A percentile compares a stretch with the other conserved stretches of the same genome.
phyloP scores from a whole-genome alignment of 1,140 invertebrate genomes.

The Phortica variegata region DNA sequence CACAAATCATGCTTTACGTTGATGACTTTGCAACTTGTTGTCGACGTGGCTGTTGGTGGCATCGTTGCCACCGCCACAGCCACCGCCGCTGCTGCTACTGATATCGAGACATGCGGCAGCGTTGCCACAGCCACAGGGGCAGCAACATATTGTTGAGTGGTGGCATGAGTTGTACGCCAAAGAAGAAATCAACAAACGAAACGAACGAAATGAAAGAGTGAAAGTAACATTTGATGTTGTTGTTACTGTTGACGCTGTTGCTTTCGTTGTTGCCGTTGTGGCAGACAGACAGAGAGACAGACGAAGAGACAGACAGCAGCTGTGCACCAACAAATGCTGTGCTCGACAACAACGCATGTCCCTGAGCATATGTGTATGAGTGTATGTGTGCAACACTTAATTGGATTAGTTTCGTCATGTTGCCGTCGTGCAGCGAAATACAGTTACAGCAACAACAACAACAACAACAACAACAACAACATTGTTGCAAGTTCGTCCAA shows the following conservation, averaged over 20 bases:
- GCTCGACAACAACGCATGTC: no score
- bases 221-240: no score
- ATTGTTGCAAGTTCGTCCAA: no score
- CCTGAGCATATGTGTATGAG: background rate
- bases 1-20: slow-evolving; percentile 13
- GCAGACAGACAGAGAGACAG: no score
- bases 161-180: no score
- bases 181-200: no score
- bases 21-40: slow-evolving; percentile 12
- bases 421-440: slow-evolving; percentile 9
- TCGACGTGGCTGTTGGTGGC: background rate
- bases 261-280: no score
- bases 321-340: background rate
- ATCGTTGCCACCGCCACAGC: no score
- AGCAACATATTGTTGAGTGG: no score
- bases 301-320: background rate
- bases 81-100: background rate
- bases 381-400: slow-evolving; percentile 1
- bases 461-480: background rate
- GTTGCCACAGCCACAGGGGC: no score
- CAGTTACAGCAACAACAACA: background rate
- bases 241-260: no score
- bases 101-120: background rate
- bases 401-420: background rate
- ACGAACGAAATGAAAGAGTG: no score